Evolutionary conservation across 2,113 vertebrate species (phyloP), one percentile per base, ranked within the genome.

Genomic region (Phaetusa simplex): DNA sequence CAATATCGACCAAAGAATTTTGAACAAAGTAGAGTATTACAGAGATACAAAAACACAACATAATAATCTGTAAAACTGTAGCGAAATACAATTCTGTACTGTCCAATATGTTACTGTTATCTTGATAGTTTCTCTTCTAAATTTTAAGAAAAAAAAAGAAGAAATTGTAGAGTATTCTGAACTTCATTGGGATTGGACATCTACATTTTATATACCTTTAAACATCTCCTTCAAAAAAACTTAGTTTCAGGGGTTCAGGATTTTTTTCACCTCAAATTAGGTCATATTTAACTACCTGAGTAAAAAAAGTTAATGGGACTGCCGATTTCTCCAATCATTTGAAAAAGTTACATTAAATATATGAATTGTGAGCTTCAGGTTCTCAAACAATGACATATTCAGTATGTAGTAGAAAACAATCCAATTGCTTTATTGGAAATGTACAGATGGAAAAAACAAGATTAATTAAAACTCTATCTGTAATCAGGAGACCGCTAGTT

Each of bases 141-240:
- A 1, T 82, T 67, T 56, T 26, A 62, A 18, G 16, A 34, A 90
- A 59, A 76, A 2, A 82, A 88, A 50, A 15, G 8, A 73, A 15
- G 8, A 47, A n/a, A 40, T 55, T 47, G 8, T 34, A 30, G 26
- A 29, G 2, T 62, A 21, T 70, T 42, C 27, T 62, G 64, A 52
- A 61, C 55, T 45, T 67, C 24, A 38, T 36, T 64, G 19, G 17
- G 3, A 29, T 53, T 67, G 7, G 5, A 45, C 8, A 45, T 27
- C 9, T 74, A 6, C 16, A 61, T 81, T 76, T 73, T 38, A 17
- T 21, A 12, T n/a, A 12, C 22, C 4, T 72, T 74, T 47, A 30
- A 59, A 82, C 58, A 26, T 56, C 4, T 61, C 47, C 7, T 66
- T 42, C 1, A 30, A 40, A 53, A 76, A 26, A 0, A 0, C 2